Evolutionary conservation across 2,888 invertebrate species (phyloP).

Genomic region (Andrena hattorfiana): DNA sequence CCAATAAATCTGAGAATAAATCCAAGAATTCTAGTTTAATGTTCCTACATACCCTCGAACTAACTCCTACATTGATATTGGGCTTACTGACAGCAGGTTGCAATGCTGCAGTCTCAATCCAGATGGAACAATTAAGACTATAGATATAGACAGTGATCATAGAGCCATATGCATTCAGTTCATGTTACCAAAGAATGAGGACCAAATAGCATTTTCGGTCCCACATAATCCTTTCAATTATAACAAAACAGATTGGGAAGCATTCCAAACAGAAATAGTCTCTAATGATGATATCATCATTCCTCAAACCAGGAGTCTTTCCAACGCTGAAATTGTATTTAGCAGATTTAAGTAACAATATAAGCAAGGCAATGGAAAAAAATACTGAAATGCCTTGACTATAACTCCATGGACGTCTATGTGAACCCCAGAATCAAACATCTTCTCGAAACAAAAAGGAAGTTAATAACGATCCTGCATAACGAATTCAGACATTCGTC

Average conservation of each 20-base stretch:
- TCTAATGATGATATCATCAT: neutral
- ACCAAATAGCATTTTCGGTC: neutral
- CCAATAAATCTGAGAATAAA: too few species aligned
- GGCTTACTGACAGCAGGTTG: neutral
- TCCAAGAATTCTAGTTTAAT: too few species aligned
- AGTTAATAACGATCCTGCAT: neutral
- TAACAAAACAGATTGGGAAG: neutral
- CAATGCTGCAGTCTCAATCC: neutral
- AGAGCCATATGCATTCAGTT: neutral
- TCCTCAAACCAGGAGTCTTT: neutral
- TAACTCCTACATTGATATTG: neutral
- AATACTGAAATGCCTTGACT: neutral
- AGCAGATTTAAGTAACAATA: neutral
- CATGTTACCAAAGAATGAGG: neutral
- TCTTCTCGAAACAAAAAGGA: neutral
- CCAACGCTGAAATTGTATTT: neutral
- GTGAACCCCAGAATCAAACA: neutral
- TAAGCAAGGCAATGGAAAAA: neutral
- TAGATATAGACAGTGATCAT: neutral
- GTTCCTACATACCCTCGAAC: too few species aligned
- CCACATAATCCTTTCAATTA: neutral
- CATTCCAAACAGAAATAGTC: neutral
- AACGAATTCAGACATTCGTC: neutral
- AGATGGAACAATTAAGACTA: neutral
- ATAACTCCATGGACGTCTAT: neutral